Evolutionary conservation across 2,888 invertebrate genomes (phyloP), one percentile per base, ranked within the genome.

Genomic region (Cenopis cana): DNA sequence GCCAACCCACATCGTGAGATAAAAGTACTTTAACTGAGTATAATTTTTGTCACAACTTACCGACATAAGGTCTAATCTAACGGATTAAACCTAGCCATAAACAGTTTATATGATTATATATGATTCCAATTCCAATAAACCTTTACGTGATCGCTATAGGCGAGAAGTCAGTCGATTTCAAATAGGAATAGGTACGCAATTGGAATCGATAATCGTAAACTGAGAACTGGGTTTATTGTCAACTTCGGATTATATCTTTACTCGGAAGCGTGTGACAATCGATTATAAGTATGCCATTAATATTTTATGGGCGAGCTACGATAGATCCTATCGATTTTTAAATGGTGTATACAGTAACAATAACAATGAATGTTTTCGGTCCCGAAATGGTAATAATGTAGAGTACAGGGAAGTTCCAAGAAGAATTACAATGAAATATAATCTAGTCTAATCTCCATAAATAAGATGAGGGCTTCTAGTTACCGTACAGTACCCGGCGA

Each of bases 141-240:
- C 46, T 46, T 1, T n/a, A 46, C n/a, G n/a, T n/a, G n/a, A n/a
- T n/a, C n/a, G n/a, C n/a, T n/a, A n/a, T n/a, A 55, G 29, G 33
- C 55, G 8, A 14, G 59, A n/a, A 46, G 46, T 46, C 46, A n/a
- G n/a, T 29, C 24, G 49, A 29, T 60, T 49, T 38, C 11, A 55
- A 46, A 24, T 55, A 17, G 8, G 14, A 49, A 55, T 29, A n/a
- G n/a, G n/a, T n/a, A 56, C 18, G 46, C 18, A 41, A 56, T 12
- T 49, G 29, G 46, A 66, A 66, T 66, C 20, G 33, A 50, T 38
- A 67, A 50, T 59, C 50, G 36, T 67, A 66, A 56, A 66, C 17
- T 10, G 38, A 55, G 14, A 67, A 67, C n/a, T 59, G 33, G 49
- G 56, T 36, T 67, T 56, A 67, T 64, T 57, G 57, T 57, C 46